These are phyloP conservation scores for Cheilosia variabilis DNA, from an alignment of 2,888 invertebrate genomes.

Conservation along the genomic window DNA sequence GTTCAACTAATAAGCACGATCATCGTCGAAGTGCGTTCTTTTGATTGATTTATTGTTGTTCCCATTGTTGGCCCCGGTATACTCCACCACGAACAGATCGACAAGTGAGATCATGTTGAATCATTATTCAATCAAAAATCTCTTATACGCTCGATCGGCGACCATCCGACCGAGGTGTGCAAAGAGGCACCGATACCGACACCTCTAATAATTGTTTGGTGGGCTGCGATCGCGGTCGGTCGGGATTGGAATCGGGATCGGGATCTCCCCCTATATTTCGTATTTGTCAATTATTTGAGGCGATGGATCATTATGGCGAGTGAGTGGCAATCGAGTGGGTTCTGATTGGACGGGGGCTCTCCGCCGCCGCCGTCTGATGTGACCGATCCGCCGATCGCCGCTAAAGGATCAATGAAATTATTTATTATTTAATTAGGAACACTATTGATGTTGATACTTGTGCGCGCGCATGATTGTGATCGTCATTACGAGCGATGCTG, in stretches of 20 bases:
- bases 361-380: conserved; percentile 61
- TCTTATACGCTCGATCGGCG: conserved; percentile 64
- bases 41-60: conserved; percentile 74
- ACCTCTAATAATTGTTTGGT: conserved; percentile 55
- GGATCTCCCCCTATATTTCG: conserved; percentile 21
- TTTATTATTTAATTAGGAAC: conserved; percentile 75
- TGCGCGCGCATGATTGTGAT: conserved; percentile 58
- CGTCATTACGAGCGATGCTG: conserved; percentile 58
- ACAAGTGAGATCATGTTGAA: conserved; percentile 70
- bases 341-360: conserved; percentile 50
- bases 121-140: conserved; percentile 75
- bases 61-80: conserved; percentile 36
- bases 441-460: conserved; percentile 73
- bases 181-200: conserved; percentile 72
- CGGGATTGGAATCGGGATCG: no score
- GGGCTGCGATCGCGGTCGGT: conserved; percentile 1
- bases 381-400: conserved; percentile 61
- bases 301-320: conserved; percentile 65
- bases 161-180: conserved; percentile 1
- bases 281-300: conserved; percentile 71
- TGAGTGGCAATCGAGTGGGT: conserved; percentile 60
- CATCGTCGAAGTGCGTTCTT: conserved; percentile 66
- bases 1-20: conserved; percentile 72
- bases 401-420: conserved; percentile 70
- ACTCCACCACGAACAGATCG: conserved; percentile 38